Conservation (phyloP, 2,888 invertebrate species). For the Protophormia terraenovae region DNA sequence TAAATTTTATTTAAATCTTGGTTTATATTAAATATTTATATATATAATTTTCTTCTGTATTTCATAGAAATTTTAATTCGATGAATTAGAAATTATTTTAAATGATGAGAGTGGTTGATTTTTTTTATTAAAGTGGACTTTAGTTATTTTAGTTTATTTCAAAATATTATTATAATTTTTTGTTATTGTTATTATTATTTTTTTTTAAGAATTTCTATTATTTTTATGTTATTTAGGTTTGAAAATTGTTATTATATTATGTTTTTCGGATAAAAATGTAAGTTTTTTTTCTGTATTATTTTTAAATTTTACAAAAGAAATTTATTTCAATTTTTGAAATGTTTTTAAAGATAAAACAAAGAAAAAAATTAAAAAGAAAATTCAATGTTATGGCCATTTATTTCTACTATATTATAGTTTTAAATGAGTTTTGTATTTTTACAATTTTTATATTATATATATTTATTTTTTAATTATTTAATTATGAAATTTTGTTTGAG, state of each 20-base stretch:
- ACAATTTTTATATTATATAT: no score
- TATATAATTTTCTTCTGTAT: slow-evolving; percentile 25
- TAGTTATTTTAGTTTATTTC: neutral
- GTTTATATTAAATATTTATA: slow-evolving; percentile 8
- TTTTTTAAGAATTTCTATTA: neutral
- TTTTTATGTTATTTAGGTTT: neutral
- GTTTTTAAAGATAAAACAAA: neutral
- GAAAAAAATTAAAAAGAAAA: no score
- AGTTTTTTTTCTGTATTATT: neutral
- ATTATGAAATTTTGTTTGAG: neutral
- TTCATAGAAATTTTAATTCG: slow-evolving; percentile 66
- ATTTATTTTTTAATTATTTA: neutral
- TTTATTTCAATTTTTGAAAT: neutral
- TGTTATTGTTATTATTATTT: neutral
- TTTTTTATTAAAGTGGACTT: slow-evolving; percentile 44
- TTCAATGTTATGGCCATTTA: neutral
- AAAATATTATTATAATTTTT: slow-evolving; percentile 28
- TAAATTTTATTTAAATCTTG: slow-evolving; percentile 19
- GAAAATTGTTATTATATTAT: slow-evolving; percentile 17
- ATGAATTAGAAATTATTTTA: slow-evolving; percentile 51
- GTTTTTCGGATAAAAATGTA: neutral
- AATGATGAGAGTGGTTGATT: slow-evolving; percentile 6
- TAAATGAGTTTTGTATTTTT: slow-evolving; percentile 13
- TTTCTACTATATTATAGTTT: neutral
- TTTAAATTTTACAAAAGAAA: slow-evolving; percentile 7